Conservation (phyloP, 2,888 invertebrate species). For the Pinctada fucata region DNA sequence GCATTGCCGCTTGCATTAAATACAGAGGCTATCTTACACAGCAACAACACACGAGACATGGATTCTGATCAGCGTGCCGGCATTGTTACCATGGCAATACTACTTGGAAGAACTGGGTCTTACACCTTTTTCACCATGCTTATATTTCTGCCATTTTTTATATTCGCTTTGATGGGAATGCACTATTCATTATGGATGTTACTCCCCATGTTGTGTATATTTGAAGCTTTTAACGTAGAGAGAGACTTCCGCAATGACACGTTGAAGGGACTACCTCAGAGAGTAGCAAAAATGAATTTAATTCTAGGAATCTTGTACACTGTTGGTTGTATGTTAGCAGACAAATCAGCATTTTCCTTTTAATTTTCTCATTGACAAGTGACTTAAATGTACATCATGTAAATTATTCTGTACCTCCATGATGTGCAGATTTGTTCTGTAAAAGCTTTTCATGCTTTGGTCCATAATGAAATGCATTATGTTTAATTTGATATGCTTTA, state of each 20-base stretch:
- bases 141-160: conserved; percentile 89
- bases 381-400: no score
- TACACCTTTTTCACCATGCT: conserved; percentile 93
- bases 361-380: not conserved
- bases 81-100: conserved; percentile 95
- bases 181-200: conserved; percentile 93
- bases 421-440: no score
- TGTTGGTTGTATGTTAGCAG: conserved; percentile 79
- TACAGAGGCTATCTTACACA: conserved; percentile 95
- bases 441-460: no score
- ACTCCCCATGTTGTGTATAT: conserved; percentile 90
- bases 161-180: conserved; percentile 88
- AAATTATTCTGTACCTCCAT: no score
- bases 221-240: conserved; percentile 92
- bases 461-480: no score
- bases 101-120: conserved; percentile 93
- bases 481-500: no score
- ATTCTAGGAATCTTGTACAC: conserved; percentile 94
- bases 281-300: conserved; percentile 93
- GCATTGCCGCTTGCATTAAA: conserved; percentile 95
- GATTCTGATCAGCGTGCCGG: conserved; percentile 92
- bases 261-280: conserved; percentile 89
- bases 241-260: conserved; percentile 89
- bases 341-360: conserved; percentile 25
- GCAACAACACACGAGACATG: conserved; percentile 95